phyloP scores from a whole-genome alignment of 2,888 invertebrate species.

The Leistus spinibarbis region DNA sequence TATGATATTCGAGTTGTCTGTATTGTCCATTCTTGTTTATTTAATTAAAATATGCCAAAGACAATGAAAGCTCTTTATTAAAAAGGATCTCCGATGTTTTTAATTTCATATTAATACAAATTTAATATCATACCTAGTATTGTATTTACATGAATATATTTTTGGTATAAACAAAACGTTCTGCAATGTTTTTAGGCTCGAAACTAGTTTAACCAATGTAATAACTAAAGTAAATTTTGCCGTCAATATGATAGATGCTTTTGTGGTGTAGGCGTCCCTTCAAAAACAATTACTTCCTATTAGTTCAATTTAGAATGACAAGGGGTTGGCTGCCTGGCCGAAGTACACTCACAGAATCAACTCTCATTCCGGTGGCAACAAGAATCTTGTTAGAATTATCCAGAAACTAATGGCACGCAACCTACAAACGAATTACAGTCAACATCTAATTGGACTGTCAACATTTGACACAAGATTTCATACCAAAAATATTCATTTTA shows the following conservation, averaged over 20 bases:
- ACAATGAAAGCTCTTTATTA: too few relatives aligned
- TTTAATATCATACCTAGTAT: background rate
- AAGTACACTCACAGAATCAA: conserved; percentile 9
- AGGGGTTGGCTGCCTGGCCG: conserved; percentile 10
- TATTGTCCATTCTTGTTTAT: background rate
- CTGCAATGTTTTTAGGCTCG: background rate
- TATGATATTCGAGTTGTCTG: background rate
- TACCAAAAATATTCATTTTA: too few relatives aligned
- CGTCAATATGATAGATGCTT: background rate
- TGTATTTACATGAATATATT: background rate
- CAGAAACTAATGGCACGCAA: background rate
- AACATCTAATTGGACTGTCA: too few relatives aligned
- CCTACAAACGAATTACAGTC: too few relatives aligned
- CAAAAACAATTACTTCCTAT: conserved; percentile 34
- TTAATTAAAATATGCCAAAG: background rate
- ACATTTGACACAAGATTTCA: too few relatives aligned
- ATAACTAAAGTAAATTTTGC: background rate
- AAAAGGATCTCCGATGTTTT: too few relatives aligned
- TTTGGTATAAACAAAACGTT: too few relatives aligned
- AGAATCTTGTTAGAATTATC: background rate
- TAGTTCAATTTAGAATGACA: conserved; percentile 23
- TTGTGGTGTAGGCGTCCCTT: conserved; percentile 25
- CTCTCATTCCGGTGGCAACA: background rate
- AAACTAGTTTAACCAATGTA: background rate
- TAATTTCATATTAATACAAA: too few relatives aligned